A percentile compares a stretch with the other conserved stretches of the same genome.
phyloP scores from a whole-genome alignment of 2,797 vertebrate species.

The Hippopotamyrus pictus region DNA sequence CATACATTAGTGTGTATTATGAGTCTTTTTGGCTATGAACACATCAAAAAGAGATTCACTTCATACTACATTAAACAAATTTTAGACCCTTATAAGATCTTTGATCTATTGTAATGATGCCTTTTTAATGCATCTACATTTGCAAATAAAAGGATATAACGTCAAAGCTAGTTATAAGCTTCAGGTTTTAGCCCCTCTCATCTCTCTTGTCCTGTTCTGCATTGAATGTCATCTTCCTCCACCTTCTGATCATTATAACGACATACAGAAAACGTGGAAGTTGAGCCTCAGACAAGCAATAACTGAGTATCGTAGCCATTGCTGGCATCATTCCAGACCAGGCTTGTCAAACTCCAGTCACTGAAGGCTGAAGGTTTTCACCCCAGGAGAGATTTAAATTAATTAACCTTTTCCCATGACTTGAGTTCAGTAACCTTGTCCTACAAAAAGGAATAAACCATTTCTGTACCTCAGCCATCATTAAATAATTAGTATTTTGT shows the following conservation, averaged over 20 bases:
- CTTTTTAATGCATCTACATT: not conserved
- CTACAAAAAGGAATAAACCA: constrained; percentile 14
- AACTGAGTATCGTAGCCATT: not conserved
- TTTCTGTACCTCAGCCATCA: not conserved
- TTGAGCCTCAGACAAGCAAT: not conserved
- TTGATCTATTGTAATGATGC: not conserved
- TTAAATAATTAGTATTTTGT: not conserved
- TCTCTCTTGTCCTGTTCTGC: not conserved
- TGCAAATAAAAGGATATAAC: not conserved
- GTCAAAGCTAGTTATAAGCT: not conserved
- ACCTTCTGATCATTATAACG: not conserved
- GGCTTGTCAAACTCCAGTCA: not conserved
- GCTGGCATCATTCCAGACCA: not conserved
- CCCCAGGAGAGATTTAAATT: not conserved
- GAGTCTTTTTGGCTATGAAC: not conserved
- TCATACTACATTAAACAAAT: not conserved
- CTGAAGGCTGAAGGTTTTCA: not conserved
- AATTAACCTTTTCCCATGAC: not conserved
- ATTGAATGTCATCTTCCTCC: not conserved
- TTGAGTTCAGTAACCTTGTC: constrained; percentile 6
- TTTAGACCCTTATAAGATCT: not conserved
- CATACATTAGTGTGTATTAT: not conserved
- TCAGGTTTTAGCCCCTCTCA: not conserved
- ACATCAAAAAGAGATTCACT: not conserved
- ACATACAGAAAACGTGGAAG: not conserved